Evolutionary conservation across 1,140 invertebrate species (phyloP).

Genomic region (Leucophenga varia): DNA sequence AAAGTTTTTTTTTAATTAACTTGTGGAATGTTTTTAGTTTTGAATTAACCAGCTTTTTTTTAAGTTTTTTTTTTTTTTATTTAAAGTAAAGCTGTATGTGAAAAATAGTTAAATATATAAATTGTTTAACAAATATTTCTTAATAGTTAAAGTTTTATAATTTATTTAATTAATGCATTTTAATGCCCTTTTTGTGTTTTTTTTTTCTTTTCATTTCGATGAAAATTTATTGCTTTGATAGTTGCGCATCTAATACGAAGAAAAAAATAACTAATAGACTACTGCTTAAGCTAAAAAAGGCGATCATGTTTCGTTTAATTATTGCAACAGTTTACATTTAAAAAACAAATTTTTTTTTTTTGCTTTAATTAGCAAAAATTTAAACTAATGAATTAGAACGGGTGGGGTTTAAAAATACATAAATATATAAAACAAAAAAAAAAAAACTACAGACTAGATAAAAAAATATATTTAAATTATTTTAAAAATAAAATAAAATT

Average conservation of each 20-base stretch:
- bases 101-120: too few relatives aligned
- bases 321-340: constrained; percentile 43
- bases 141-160: constrained; percentile 35
- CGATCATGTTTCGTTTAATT: constrained; percentile 27
- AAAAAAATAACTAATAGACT: constrained; percentile 38
- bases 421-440: not conserved
- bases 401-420: not conserved
- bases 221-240: too few relatives aligned
- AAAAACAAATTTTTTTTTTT: not conserved
- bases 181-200: too few relatives aligned
- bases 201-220: too few relatives aligned
- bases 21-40: too few relatives aligned
- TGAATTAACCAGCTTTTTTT: too few relatives aligned
- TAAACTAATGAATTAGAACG: not conserved
- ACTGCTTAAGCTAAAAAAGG: constrained; percentile 45
- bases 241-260: constrained; percentile 15
- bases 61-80: too few relatives aligned
- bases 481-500: constrained; percentile 11
- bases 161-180: too few relatives aligned
- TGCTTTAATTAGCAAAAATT: not conserved
- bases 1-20: too few relatives aligned
- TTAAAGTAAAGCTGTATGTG: too few relatives aligned
- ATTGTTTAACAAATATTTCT: too few relatives aligned
- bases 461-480: constrained; percentile 12
- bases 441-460: not conserved